Conservation (phyloP, 2,888 invertebrate species). For the Copidosoma aretas region DNA sequence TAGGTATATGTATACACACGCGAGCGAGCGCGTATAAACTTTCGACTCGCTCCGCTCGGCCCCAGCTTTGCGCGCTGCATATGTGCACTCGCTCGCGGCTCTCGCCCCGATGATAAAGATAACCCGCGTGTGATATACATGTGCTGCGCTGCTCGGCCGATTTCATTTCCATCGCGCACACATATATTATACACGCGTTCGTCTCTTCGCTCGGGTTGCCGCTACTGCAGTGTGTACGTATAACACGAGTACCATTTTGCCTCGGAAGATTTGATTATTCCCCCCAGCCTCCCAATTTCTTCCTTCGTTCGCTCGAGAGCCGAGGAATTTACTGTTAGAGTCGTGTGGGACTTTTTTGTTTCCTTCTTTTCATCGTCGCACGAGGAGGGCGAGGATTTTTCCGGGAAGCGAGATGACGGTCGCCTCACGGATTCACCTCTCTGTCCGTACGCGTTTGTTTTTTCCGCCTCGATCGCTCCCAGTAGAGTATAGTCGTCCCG, state of each 20-base stretch:
- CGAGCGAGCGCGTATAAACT: slow-evolving; percentile 15
- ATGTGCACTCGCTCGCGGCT: not conserved
- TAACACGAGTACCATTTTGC: no score
- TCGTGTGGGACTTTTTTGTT: not conserved
- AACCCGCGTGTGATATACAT: no score
- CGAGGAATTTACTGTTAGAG: not conserved
- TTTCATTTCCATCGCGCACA: no score
- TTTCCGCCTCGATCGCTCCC: not conserved
- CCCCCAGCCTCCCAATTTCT: no score
- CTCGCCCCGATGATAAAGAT: slow-evolving; percentile 20
- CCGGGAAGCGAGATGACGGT: not conserved
- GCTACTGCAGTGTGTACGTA: no score
- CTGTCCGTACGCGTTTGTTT: not conserved
- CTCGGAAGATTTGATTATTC: not conserved
- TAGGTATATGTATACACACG: no score
- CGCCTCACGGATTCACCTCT: no score
- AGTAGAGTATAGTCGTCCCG: not conserved
- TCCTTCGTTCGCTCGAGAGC: not conserved
- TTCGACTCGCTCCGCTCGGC: slow-evolving; percentile 17
- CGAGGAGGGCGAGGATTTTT: not conserved
- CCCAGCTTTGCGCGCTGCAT: not conserved
- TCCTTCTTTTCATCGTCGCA: no score
- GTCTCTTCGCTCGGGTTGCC: no score
- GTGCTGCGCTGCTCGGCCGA: no score
- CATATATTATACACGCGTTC: no score